phyloP scores from a whole-genome alignment of 2,888 invertebrate species.

The Tillus elongatus region DNA sequence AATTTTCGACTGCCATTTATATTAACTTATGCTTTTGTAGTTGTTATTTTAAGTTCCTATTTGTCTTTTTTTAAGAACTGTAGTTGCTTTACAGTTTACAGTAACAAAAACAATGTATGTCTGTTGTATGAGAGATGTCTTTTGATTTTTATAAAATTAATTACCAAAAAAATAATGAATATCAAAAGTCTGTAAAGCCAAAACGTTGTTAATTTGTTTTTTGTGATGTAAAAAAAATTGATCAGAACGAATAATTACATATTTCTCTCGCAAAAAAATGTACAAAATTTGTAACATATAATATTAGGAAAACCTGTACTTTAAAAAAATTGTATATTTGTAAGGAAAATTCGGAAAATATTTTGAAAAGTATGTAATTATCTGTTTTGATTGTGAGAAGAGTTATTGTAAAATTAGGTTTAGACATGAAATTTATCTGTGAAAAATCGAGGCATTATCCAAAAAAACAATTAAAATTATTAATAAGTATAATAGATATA shows the following conservation, averaged over 20 bases:
- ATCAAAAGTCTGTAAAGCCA: no score
- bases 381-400: constrained; percentile 8
- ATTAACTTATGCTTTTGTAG: constrained; percentile 34
- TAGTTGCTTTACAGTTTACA: constrained; percentile 16
- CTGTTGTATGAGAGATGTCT: constrained; percentile 13
- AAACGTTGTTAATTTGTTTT: neutral
- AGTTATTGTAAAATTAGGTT: constrained; percentile 21
- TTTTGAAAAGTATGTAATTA: constrained; percentile 13
- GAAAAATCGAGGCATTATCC: constrained; percentile 32
- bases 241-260: constrained; percentile 15
- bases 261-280: constrained; percentile 13
- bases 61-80: constrained; percentile 20
- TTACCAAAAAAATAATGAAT: constrained; percentile 9
- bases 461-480: constrained; percentile 28
- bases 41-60: constrained; percentile 36
- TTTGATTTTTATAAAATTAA: neutral
- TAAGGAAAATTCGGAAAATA: constrained; percentile 10
- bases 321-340: constrained; percentile 15
- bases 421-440: constrained; percentile 30
- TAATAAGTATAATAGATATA: constrained; percentile 30
- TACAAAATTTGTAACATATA: constrained; percentile 17
- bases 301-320: constrained; percentile 12
- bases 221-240: neutral
- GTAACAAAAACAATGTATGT: constrained; percentile 13
- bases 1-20: constrained; percentile 35